A percentile compares a stretch with the other conserved stretches of the same genome.
phyloP scores from a whole-genome alignment of 2,797 vertebrate genomes.

The Trichosurus vulpecula region DNA sequence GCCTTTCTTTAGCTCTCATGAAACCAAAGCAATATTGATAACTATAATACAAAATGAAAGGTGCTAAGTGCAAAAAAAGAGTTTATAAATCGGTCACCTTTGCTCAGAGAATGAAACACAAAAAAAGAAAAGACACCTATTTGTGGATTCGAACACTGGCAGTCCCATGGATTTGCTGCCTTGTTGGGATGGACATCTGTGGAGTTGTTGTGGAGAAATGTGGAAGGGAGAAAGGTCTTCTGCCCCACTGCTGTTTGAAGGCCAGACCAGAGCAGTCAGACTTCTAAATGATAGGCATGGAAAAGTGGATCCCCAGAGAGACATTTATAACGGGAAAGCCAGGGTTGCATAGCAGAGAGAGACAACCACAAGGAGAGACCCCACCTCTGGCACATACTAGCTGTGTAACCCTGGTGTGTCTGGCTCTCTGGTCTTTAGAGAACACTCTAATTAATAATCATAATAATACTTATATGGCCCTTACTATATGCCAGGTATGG shows the following conservation, averaged over 20 bases:
- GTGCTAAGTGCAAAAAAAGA: not conserved
- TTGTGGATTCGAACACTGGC: not conserved
- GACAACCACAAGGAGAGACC: not conserved
- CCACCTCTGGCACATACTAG: not conserved
- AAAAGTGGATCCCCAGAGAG: not conserved
- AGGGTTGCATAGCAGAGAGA: not conserved
- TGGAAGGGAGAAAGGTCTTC: not conserved
- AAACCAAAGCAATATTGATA: not conserved
- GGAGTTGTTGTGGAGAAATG: not conserved
- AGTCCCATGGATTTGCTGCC: not conserved
- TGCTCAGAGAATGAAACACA: not conserved
- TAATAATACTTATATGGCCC: not conserved
- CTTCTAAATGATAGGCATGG: not conserved
- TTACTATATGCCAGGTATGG: not conserved
- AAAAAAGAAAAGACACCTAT: not conserved
- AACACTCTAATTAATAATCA: not conserved
- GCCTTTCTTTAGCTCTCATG: not conserved
- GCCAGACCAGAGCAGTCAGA: not conserved
- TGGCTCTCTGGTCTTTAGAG: not conserved
- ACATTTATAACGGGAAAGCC: not conserved
- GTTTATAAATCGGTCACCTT: not conserved
- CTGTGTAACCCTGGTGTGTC: not conserved
- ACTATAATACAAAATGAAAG: not conserved
- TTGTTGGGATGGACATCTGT: not conserved
- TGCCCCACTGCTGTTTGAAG: not conserved